phyloP scores from a whole-genome alignment of 2,888 invertebrate genomes.

The Esperia sulphurella region DNA sequence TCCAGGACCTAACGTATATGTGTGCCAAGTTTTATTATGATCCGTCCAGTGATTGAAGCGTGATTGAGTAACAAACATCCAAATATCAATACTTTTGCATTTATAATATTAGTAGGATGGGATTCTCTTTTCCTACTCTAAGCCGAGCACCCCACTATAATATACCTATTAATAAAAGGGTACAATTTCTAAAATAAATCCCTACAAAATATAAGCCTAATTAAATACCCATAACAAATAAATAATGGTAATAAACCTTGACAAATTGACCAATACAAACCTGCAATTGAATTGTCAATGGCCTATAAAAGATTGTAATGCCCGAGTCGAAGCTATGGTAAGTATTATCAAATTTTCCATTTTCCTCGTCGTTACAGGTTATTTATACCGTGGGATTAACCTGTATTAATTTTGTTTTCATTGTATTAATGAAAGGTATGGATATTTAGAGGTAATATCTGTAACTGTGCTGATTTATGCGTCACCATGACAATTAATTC shows the following conservation, averaged over 20 bases:
- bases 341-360: slow-evolving; percentile 2
- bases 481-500: no score
- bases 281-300: slow-evolving; percentile 11
- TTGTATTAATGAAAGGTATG: slow-evolving; percentile 18
- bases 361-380: slow-evolving; percentile 15
- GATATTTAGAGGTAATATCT: neutral
- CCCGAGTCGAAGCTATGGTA: neutral
- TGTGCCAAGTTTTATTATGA: no score
- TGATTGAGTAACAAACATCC: no score
- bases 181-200: no score
- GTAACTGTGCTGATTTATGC: no score
- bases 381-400: slow-evolving; percentile 21
- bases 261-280: slow-evolving; percentile 5
- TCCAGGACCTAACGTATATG: no score
- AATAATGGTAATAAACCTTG: neutral
- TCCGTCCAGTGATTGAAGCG: no score
- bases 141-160: no score
- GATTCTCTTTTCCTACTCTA: no score
- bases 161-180: no score
- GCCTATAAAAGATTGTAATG: slow-evolving; percentile 13
- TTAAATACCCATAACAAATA: neutral
- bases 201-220: neutral
- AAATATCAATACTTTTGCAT: no score
- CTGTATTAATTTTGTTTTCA: slow-evolving; percentile 22
- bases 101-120: no score